Evolutionary conservation across 2,888 invertebrate species (phyloP).

Genomic region (Sylvicola cinctus): DNA sequence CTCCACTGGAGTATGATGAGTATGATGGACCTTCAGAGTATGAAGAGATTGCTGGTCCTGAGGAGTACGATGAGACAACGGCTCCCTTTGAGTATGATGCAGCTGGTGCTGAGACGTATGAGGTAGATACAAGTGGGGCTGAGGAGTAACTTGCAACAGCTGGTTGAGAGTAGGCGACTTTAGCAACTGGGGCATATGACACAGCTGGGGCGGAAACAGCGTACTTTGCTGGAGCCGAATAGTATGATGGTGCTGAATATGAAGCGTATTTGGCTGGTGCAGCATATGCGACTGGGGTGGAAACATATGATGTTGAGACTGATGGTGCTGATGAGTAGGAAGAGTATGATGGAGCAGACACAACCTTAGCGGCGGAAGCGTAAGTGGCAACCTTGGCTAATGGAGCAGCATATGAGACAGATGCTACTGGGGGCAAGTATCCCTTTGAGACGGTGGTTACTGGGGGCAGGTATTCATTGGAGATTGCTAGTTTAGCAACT

Average conservation of each 20-base stretch:
- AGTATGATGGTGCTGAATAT: conserved; percentile 3
- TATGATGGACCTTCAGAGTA: conserved; percentile 16
- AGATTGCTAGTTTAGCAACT: too few species aligned
- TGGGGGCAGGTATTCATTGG: too few species aligned
- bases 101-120: conserved; percentile 8
- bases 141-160: conserved; percentile 9
- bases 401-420: conserved; percentile 8
- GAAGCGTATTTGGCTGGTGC: conserved; percentile 9
- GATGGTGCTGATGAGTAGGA: conserved; percentile 18
- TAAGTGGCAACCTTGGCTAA: conserved; percentile 13
- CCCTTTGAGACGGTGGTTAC: not conserved
- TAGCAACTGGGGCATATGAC: conserved; percentile 1
- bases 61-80: conserved; percentile 14
- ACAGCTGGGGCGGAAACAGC: conserved; percentile 5
- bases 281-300: conserved; percentile 9
- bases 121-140: conserved; percentile 11
- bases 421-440: conserved; percentile 5
- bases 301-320: conserved; percentile 10
- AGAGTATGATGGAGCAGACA: conserved; percentile 20
- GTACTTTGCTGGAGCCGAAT: not conserved
- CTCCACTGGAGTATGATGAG: too few species aligned
- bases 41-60: conserved; percentile 17
- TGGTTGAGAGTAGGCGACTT: conserved; percentile 8
- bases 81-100: conserved; percentile 25
- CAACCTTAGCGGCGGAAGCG: conserved; percentile 15